Evolutionary conservation across 2,888 invertebrate genomes (phyloP).

Genomic region (Pegoplata infirma): DNA sequence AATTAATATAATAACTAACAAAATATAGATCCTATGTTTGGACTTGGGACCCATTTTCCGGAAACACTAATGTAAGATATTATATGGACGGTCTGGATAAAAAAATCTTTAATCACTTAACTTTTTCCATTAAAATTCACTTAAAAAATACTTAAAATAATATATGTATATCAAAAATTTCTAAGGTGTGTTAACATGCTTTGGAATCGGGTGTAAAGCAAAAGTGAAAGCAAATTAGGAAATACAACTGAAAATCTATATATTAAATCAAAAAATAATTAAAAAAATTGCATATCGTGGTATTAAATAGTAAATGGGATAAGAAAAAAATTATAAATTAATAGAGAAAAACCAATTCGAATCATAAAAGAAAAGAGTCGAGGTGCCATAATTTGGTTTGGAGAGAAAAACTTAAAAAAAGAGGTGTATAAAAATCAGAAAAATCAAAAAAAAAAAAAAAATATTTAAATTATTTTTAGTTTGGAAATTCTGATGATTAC

Average conservation of each 20-base stretch:
- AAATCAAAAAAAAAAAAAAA: slow-evolving; percentile 26
- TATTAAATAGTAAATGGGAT: not conserved
- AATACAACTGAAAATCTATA: not conserved
- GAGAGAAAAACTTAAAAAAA: not conserved
- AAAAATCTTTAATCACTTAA: not conserved
- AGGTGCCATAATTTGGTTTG: not conserved
- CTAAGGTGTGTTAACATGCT: slow-evolving; percentile 39
- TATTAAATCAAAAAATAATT: not conserved
- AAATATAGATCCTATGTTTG: too few species aligned
- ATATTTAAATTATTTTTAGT: not conserved
- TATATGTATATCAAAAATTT: slow-evolving; percentile 6
- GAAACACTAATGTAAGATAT: too few species aligned
- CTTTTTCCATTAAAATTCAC: not conserved
- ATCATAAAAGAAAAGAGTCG: not conserved
- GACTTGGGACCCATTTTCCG: too few species aligned
- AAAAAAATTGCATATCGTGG: not conserved
- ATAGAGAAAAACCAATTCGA: not conserved
- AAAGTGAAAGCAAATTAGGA: slow-evolving; percentile 13
- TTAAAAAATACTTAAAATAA: too few species aligned
- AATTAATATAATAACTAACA: too few species aligned
- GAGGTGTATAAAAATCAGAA: not conserved
- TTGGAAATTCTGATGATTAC: slow-evolving; percentile 64
- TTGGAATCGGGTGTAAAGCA: slow-evolving; percentile 31
- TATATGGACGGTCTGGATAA: too few species aligned
- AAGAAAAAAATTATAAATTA: not conserved